Base-by-base conservation (phyloP, 2,888 invertebrate species). In the Brachynemurus nebulosus region DNA sequence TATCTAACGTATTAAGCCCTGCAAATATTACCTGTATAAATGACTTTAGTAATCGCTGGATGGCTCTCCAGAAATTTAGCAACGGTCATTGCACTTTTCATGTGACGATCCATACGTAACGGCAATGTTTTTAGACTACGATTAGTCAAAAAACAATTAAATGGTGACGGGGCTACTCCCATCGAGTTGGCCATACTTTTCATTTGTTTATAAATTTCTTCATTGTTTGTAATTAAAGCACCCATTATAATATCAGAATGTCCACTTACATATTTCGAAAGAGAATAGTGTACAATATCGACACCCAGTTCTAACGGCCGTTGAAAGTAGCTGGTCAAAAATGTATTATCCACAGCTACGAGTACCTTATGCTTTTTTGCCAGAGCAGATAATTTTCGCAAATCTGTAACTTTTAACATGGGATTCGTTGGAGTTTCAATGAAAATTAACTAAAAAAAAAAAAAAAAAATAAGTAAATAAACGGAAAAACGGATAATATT, bases 151-250 rank as follows among this genome's bases (percentile, higher is more conserved):
- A 80, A 89, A 62, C 97, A 96, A 63, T 98, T 98, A 60, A 95
- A 92, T 0, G 98, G 93, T 0, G 96, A 89, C 2, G 98, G 96
- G 11, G 97, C 82, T 34, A 86, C 78, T 42, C 98, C 98, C 71
- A 86, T 75, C 4, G 91, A 89, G 85, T 72, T 71, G 55, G 76
- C 76, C 23, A 72, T 61, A 57, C 70, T 77, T 38, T 64, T 59
- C 12, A 81, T 59, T 49, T 64, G 62, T 35, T 70, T 63, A 48
- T 66, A 62, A 4, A 78, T 48, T 6, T 50, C 46, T 16, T 52
- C 50, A 14, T 48, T 38, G 25, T 55, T 53, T 6, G 49, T 47
- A 5, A 52, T 37, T 3, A 54, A 18, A 14, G 52, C 49, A 3
- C 58, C 58, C 53, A 55, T 53, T 6, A 51, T 35, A 5, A 54